A percentile compares a stretch with the other conserved stretches of the same genome.
These are phyloP conservation scores for Ommatoiulus sabulosus DNA, from an alignment of 2,888 invertebrate species.

Conservation along the genomic window DNA sequence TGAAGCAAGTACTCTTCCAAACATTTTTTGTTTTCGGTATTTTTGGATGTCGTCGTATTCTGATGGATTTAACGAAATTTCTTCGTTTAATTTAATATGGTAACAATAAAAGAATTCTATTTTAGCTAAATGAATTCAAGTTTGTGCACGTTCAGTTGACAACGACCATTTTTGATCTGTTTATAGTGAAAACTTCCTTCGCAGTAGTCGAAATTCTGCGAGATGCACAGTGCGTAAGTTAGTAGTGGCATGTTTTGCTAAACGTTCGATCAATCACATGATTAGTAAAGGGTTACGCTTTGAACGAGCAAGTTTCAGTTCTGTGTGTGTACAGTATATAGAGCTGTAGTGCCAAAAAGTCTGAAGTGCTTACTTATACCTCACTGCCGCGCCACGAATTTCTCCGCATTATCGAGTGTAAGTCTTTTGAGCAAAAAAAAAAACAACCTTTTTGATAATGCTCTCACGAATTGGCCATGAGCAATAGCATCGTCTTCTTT, in stretches of 20 bases:
- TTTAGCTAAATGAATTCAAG: too few species aligned
- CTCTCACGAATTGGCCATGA: constrained; percentile 30
- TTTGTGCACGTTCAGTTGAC: too few species aligned
- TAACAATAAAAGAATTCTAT: too few species aligned
- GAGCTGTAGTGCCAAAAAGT: constrained; percentile 23
- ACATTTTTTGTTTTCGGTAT: too few species aligned
- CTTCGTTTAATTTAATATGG: too few species aligned
- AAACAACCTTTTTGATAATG: constrained; percentile 31
- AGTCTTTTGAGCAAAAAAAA: constrained; percentile 4
- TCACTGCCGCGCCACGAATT: neutral
- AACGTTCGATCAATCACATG: constrained; percentile 46
- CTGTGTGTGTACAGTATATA: neutral
- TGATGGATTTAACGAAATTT: too few species aligned
- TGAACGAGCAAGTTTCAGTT: neutral
- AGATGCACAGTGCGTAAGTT: neutral
- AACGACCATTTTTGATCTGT: neutral
- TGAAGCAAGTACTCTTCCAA: too few species aligned
- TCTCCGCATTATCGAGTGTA: neutral
- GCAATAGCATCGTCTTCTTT: neutral
- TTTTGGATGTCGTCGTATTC: too few species aligned
- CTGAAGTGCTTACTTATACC: constrained; percentile 45
- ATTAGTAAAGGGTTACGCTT: constrained; percentile 45
- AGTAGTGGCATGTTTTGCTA: constrained; percentile 45
- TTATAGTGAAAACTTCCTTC: neutral
- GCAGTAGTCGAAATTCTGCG: neutral